Evolutionary conservation across 2,888 invertebrate species (phyloP).

Genomic region (Conus canariensis): DNA sequence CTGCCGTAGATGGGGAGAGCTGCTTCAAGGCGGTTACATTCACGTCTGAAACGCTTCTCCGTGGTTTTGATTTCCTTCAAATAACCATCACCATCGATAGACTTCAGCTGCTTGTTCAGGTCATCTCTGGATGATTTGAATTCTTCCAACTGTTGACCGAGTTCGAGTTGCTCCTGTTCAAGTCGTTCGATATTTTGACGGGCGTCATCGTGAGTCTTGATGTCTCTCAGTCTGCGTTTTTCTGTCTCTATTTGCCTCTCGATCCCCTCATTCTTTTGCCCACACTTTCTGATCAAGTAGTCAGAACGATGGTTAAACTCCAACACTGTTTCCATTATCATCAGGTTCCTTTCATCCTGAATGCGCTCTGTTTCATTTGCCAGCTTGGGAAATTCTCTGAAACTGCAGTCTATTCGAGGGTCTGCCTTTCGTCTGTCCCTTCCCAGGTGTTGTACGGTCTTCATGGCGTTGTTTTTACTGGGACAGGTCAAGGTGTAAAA

Average conservation of each 20-base stretch:
- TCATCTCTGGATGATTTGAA: slow-evolving; percentile 53
- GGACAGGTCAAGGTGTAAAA: slow-evolving; percentile 4
- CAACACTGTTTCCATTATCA: neutral
- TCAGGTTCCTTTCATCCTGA: neutral
- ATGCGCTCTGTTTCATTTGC: neutral
- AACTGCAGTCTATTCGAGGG: neutral
- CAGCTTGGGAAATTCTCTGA: neutral
- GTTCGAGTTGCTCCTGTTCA: slow-evolving; percentile 60
- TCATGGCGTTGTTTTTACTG: neutral
- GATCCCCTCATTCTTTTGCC: neutral
- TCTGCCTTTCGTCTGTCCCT: neutral
- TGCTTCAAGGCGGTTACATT: slow-evolving; percentile 59
- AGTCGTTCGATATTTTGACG: slow-evolving; percentile 50
- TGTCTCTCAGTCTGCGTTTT: neutral
- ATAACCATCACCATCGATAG: slow-evolving; percentile 43
- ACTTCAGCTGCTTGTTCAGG: slow-evolving; percentile 49
- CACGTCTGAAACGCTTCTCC: slow-evolving; percentile 60
- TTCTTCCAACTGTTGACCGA: slow-evolving; percentile 57
- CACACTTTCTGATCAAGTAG: neutral
- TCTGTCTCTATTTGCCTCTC: neutral
- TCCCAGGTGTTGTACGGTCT: neutral
- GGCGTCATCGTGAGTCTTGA: slow-evolving; percentile 32
- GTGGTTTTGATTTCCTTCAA: slow-evolving; percentile 47
- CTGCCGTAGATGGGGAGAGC: slow-evolving; percentile 75
- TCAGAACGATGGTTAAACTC: neutral